Base-by-base conservation (phyloP, 92 coral and sea anemone species). In the Muricea muricata region DNA sequence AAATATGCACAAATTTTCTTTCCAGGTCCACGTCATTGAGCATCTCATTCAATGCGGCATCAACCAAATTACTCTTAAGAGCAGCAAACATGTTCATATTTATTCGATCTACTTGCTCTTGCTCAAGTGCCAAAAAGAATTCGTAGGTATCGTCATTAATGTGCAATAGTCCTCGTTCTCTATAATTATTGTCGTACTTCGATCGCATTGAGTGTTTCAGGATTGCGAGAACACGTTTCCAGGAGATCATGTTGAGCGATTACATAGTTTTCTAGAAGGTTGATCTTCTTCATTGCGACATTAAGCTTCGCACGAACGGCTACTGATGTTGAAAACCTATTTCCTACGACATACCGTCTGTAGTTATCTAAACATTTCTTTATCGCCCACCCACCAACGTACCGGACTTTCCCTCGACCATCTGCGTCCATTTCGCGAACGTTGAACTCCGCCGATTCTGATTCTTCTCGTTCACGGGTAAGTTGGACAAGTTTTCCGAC, bases 311-410 rank as follows among this genome's bases (percentile, higher is more conserved):
- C 70, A n/a, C 15, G 33, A 25, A 63, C 24, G 8, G 32, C 39
- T 31, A 13, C 10, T 25, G 70, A 63, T 63, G 32, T 25, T 3
- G 24, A 25, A 31, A 25, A 63, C 70, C 1, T 63, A 55, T 63
- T 63, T 63, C 33, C 20, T 63, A 25, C 33, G 70, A 63, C 7
- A 63, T 63, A 63, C 9, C 9, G 9, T 63, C 24, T 7, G 33
- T 25, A 63, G 3, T 63, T 63, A 25, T 63, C 70, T 1, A 63
- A n/a, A 13, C 32, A 25, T 31, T 63, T 63, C 70, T 63, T 25
- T 63, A 63, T 63, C 9, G 70, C 33, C 70, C 70, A 63, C 4
- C 70, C 70, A 31, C 70, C 70, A 15, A 63, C 24, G 20, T 63
- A 63, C 39, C 24, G 12, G 70, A 31, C 39, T 63, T 63, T 63